Evolutionary conservation across 1,140 invertebrate genomes (phyloP).

Genomic region (Palaemon carinicauda): DNA sequence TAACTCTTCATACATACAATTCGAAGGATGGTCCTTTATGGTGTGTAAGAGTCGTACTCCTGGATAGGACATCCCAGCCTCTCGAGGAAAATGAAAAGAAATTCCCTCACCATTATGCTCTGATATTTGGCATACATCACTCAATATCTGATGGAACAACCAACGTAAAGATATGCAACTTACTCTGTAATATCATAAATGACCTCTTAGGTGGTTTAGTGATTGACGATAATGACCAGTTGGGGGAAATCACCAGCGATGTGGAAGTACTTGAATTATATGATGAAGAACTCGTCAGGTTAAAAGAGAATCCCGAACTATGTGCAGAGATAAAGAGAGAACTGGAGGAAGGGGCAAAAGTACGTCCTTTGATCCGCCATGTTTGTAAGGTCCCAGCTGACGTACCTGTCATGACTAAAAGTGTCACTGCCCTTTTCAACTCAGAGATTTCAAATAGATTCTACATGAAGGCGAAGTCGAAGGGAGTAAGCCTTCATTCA

Average conservation of each 20-base stretch:
- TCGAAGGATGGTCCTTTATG: slow-evolving; percentile 18
- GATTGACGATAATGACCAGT: slow-evolving; percentile 10
- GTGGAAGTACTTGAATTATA: not conserved
- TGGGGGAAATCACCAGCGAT: not conserved
- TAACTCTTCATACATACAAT: slow-evolving; percentile 8
- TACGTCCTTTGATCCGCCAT: slow-evolving; percentile 11
- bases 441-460: not conserved
- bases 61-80: not conserved
- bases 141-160: slow-evolving; percentile 13
- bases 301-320: slow-evolving; percentile 12
- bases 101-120: not conserved
- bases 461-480: not conserved
- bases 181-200: slow-evolving; percentile 15
- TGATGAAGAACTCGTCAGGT: not conserved
- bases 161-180: slow-evolving; percentile 18
- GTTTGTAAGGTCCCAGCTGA: not conserved
- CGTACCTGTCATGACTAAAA: not conserved
- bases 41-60: not conserved
- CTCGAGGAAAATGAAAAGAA: too few species aligned
- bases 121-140: slow-evolving; percentile 35
- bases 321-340: not conserved
- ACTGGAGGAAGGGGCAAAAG: not conserved
- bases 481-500: slow-evolving; percentile 11
- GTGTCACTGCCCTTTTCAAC: not conserved
- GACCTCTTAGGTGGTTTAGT: not conserved